Conservation (phyloP, 2,797 vertebrate species). For the Pteropus rufus region DNA sequence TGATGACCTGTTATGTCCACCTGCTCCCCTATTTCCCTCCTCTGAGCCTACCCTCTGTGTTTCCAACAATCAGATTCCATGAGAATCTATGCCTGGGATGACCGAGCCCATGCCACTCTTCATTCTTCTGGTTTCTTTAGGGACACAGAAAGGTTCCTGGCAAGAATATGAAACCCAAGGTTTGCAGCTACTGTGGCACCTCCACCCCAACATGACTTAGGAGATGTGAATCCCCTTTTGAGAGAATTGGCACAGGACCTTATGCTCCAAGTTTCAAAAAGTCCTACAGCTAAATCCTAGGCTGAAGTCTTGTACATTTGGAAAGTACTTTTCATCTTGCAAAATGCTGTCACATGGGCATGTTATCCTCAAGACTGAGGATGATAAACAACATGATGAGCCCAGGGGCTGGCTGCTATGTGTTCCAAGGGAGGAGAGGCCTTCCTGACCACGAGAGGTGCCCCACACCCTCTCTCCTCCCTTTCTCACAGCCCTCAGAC, state of each 20-base stretch:
- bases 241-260: not conserved
- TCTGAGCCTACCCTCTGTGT: not conserved
- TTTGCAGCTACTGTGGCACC: not conserved
- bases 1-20: not conserved
- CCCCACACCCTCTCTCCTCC: constrained; percentile 5
- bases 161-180: not conserved
- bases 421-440: not conserved
- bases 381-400: not conserved
- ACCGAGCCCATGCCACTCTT: not conserved
- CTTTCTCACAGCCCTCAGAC: not conserved
- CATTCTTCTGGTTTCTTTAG: not conserved
- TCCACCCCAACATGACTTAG: not conserved
- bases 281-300: not conserved
- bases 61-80: not conserved
- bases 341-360: not conserved
- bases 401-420: not conserved
- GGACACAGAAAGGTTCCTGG: not conserved
- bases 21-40: not conserved
- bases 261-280: not conserved
- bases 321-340: not conserved
- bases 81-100: not conserved
- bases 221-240: not conserved
- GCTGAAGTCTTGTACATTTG: not conserved
- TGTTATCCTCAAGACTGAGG: not conserved
- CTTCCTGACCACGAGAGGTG: not conserved